Base-by-base conservation (phyloP, 2,888 invertebrate genomes). In the Spialia ferax region DNA sequence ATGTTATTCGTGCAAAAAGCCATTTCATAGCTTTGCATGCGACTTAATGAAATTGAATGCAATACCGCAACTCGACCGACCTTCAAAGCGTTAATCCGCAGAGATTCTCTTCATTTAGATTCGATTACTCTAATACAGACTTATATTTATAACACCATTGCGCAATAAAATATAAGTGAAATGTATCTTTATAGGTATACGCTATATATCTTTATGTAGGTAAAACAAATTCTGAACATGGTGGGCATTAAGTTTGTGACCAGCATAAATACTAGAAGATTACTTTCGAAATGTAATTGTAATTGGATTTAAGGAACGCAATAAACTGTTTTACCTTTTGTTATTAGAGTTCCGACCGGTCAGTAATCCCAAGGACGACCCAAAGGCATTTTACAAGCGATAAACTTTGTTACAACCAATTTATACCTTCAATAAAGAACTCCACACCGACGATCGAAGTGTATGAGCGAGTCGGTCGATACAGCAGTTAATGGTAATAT, bases 381-480 rank as follows among this genome's bases (percentile, higher is more conserved):
- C 71, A 65, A 69, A 72, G 73, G 70, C 73, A 71, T 73, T 75
- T 75, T 70, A 71, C 73, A 70, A 72, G 71, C 72, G 63, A 74
- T 79, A 78, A 78, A 75, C 69, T 70, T 69, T 69, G 69, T 74
- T 74, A 71, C 69, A 68, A 66, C 72, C 75, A 75, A 77, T 77
- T 79, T 75, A 73, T 69, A 63, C 57, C 55, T 60, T 54, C 69
- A 72, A 72, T 77, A 77, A 76, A 78, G 74, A 72, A 71, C 66
- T 67, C 60, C 42, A 59, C 59, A 54, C 20, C 60, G 13, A 54
- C 32, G 13, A n/a, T 15, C 15, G 45, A 11, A 48, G 55, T 18
- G n/a, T n/a, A n/a, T n/a, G 22, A 35, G 54, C 20, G 38, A 59
- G 42, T 42, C 26, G 45, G 26, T 63, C 63, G 54, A 69, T 59